Evolutionary conservation across 2,888 invertebrate genomes (phyloP), one percentile per base, ranked within the genome.

Genomic region (Caenorhabditis sinica): DNA sequence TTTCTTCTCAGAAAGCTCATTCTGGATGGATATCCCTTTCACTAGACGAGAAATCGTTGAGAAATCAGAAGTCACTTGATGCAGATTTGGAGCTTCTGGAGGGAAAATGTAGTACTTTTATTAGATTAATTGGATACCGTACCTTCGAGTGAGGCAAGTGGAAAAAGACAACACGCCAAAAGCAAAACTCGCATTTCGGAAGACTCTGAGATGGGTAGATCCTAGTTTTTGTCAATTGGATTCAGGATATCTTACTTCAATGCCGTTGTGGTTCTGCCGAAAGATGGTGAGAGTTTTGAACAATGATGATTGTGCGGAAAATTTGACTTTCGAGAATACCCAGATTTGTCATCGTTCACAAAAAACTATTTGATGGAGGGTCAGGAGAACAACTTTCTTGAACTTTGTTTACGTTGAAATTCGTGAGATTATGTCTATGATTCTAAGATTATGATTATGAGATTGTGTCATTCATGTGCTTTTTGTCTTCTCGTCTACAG

Each of bases 101-200:
- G 17, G 0, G 15, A 45, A 49, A 49, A 20, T 6, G n/a, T 20
- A 6, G 49, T 20, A 56, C 23, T 51, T 6, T 20, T 23, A 51
- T 45, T 15, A 45, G 17, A 51, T 0, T 51, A n/a, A n/a, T n/a
- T n/a, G n/a, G n/a, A n/a, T 56, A 15, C 5, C 20, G 11, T 13
- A 65, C 65, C 45, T 45, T 65, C 28, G 28, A 65, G 65, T 9
- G 45, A 65, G 25, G 28, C 65, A 45, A 45, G 9, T 43, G 65
- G n/a, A 49, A 65, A 17, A 45, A 65, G 30, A 28, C 43, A 65
- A 45, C 23, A 65, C 65, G 45, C 45, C 15, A 65, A 11, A 28
- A 65, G 45, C 25, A 65, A 49, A 45, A 65, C 45, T 65, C 65
- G 45, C 65, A 65, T 65, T 45, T 65, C 45, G n/a, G 28, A 65